A percentile compares a stretch with the other conserved stretches of the same genome.
Conservation (phyloP, 1,140 invertebrate genomes). For the Watersipora subatra region DNA sequence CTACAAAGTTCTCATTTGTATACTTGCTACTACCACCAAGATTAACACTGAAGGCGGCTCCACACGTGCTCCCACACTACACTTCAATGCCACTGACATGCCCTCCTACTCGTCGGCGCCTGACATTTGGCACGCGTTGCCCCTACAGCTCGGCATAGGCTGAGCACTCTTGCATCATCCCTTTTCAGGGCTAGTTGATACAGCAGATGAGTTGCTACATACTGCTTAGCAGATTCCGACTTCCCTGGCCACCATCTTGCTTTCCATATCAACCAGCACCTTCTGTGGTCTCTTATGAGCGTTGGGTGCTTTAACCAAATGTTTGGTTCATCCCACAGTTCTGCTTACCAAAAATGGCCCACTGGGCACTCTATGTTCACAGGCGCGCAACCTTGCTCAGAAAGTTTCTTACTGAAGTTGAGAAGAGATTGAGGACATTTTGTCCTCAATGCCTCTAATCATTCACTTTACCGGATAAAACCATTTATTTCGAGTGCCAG, state of each 20-base stretch:
- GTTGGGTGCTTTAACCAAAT: too few species aligned
- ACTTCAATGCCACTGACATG: slow-evolving; percentile 59
- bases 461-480: too few species aligned
- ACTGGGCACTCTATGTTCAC: too few species aligned
- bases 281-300: too few species aligned
- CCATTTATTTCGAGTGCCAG: too few species aligned
- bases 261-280: slow-evolving; percentile 55
- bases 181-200: slow-evolving; percentile 81
- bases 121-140: slow-evolving; percentile 35
- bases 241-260: slow-evolving; percentile 79
- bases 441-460: too few species aligned
- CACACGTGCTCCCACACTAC: slow-evolving; percentile 59
- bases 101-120: slow-evolving; percentile 57
- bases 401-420: too few species aligned
- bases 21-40: slow-evolving; percentile 79
- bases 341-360: too few species aligned
- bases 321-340: too few species aligned
- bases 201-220: slow-evolving; percentile 78
- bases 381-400: too few species aligned
- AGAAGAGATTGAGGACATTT: too few species aligned
- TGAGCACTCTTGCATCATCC: slow-evolving; percentile 67
- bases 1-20: slow-evolving; percentile 66
- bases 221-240: slow-evolving; percentile 75
- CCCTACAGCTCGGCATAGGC: slow-evolving; percentile 53
- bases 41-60: slow-evolving; percentile 68